A percentile compares a stretch with the other conserved stretches of the same genome.
These are phyloP conservation scores for Dione juno DNA, from an alignment of 2,888 invertebrate species.

Conservation along the genomic window DNA sequence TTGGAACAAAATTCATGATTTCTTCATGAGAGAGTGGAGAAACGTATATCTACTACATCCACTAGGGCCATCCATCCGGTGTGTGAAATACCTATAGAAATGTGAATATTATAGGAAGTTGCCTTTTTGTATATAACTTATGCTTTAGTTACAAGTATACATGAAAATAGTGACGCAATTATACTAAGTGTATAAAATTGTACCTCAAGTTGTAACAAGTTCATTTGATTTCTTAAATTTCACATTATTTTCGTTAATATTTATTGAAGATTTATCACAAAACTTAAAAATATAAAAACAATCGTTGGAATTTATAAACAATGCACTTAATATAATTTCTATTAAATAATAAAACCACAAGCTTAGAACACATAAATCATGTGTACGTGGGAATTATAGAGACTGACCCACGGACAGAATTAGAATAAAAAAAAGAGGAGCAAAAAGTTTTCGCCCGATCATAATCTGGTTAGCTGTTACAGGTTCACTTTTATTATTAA, in stretches of 20 bases:
- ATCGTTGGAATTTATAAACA: background rate
- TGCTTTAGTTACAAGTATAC: too few species aligned
- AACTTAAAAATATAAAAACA: background rate
- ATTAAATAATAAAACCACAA: background rate
- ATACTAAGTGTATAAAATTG: too few species aligned
- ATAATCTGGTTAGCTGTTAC: constrained; percentile 22
- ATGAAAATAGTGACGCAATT: too few species aligned
- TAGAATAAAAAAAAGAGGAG: constrained; percentile 27
- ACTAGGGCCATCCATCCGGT: too few species aligned
- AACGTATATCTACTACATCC: too few species aligned
- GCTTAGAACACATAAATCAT: constrained; percentile 41
- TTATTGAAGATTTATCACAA: background rate
- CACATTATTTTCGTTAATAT: too few species aligned
- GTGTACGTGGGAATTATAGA: constrained; percentile 42
- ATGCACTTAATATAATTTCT: background rate
- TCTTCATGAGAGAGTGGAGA: too few species aligned
- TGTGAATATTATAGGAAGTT: too few species aligned
- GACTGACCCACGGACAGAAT: constrained; percentile 48
- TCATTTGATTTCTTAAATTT: background rate
- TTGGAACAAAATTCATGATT: too few species aligned
- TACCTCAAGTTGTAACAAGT: too few species aligned
- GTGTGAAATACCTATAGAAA: too few species aligned
- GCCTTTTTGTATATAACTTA: too few species aligned
- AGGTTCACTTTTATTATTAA: background rate
- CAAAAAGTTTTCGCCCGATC: constrained; percentile 45